Base-by-base conservation (phyloP, 2,113 vertebrate species). In the Tylochromis polylepis region DNA sequence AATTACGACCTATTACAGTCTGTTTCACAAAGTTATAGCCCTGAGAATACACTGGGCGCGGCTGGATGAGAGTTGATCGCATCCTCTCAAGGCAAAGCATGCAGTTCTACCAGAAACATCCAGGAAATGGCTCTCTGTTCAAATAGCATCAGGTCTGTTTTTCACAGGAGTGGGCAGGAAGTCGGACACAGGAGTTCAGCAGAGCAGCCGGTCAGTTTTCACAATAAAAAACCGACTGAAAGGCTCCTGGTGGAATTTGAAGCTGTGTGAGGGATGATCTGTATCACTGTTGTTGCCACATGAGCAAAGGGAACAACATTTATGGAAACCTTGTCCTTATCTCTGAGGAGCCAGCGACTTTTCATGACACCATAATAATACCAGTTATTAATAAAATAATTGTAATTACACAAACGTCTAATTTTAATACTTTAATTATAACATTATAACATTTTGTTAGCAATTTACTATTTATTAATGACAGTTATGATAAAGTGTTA, bases 41-140 rank as follows among this genome's bases (percentile, higher is more conserved):
- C 18, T 4, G 18, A 49, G 15, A 49, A 49, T 0, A 29, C 67
- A 20, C 67, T 0, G 10, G 43, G 70, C 16, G 70, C 4, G 43
- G 70, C 70, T 75, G 70, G 24, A 29, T 0, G 3, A 29, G 16
- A 29, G 70, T 49, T 49, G 1, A 75, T 12, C 38, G 0, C 38
- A 27, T 43, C 65, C 38, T 43, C 65, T 43, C 3, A 29, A 75
- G 0, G 16, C 70, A 72, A 72, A 18, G 49, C 49, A 7, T 18
- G 16, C 49, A 18, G 6, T 51, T 51, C 49, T 16, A 51, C 16
- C 49, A 53, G 51, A 20, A 55, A 55, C 51, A 55, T 20, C 43
- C 24, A 10, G 51, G 43, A 49, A 20, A 43, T 2, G 67, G 0
- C 22, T 49, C 22, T 18, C 22, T 72, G 22, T 16, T 72, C 22